Base-by-base conservation (phyloP, 2,888 invertebrate species). In the Thecophora atra region DNA sequence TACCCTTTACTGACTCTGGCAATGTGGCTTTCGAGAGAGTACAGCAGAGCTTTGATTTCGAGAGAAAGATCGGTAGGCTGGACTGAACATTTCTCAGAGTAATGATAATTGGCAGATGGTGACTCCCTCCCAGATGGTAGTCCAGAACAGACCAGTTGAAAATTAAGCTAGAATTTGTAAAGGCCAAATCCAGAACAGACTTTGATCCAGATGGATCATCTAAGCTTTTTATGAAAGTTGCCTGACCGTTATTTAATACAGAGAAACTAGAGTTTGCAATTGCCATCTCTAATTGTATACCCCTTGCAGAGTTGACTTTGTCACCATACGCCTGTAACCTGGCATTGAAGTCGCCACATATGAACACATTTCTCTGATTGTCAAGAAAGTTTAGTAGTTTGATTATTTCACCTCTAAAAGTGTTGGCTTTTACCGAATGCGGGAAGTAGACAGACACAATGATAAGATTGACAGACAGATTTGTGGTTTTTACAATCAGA, bases 311-410 rank as follows among this genome's bases (percentile, higher is more conserved):
- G 19, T 56, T 24, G 13, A n/a, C 3, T 8, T n/a, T 24, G 21
- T 56, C 56, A n/a, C 56, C 56, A 56, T 19, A 56, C 3, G 21
- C 21, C 24, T 24, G 19, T 19, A 21, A 11, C 21, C 56, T 56
- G 11, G 56, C 56, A 56, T 56, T 56, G 24, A 56, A 56, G 24
- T 56, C 56, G 13, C 56, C 56, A 13, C 56, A 56, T 56, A 56
- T 4, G 21, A 56, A 21, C 3, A 56, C 19, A 56, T 56, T 56
- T 56, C 3, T 4, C 6, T 19, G n/a, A 11, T n/a, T 7, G 4
- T 56, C 56, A 3, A 56, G 19, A 56, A 56, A 56, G 11, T 13
- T 56, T n/a, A 56, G 5, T 5, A 56, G 24, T n/a, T 56, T 56
- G 21, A 30, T n/a, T 3, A 62, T 3, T 19, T 62, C 62, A 37